These are phyloP conservation scores for Podarcis cretensis DNA, from an alignment of 2,113 vertebrate genomes.

Conservation along the genomic window DNA sequence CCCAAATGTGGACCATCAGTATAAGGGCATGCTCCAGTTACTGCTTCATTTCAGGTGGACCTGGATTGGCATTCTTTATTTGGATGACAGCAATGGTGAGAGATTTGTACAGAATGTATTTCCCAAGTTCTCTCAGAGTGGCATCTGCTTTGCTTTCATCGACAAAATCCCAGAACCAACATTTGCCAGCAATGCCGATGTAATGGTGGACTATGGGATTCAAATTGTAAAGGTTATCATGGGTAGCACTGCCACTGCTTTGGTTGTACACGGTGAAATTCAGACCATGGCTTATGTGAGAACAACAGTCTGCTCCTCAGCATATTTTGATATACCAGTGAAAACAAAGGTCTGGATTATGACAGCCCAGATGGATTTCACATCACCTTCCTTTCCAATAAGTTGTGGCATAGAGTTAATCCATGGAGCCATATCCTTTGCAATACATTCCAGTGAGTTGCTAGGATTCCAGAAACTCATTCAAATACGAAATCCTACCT, in stretches of 20 bases:
- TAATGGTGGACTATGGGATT: neutral
- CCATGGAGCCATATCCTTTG: neutral
- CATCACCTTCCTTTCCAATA: neutral
- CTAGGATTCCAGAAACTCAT: neutral
- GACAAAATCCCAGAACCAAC: neutral
- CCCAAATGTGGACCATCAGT: neutral
- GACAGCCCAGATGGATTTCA: conserved; percentile 14
- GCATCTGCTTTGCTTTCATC: conserved; percentile 18
- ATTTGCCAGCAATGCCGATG: neutral
- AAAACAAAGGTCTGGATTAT: neutral
- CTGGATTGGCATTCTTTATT: neutral
- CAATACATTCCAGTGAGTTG: neutral
- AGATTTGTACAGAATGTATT: neutral
- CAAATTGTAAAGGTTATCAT: neutral
- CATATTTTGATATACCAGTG: neutral
- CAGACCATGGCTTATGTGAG: neutral
- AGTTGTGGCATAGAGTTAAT: neutral
- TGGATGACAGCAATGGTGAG: neutral
- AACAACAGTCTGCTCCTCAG: neutral
- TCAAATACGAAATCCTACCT: neutral
- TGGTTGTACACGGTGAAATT: neutral
- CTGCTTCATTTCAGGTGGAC: neutral
- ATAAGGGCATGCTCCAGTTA: neutral
- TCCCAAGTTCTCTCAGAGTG: neutral
- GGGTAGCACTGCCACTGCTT: neutral